phyloP scores from a whole-genome alignment of 2,113 vertebrate genomes.

The Anser brachyrhynchus region DNA sequence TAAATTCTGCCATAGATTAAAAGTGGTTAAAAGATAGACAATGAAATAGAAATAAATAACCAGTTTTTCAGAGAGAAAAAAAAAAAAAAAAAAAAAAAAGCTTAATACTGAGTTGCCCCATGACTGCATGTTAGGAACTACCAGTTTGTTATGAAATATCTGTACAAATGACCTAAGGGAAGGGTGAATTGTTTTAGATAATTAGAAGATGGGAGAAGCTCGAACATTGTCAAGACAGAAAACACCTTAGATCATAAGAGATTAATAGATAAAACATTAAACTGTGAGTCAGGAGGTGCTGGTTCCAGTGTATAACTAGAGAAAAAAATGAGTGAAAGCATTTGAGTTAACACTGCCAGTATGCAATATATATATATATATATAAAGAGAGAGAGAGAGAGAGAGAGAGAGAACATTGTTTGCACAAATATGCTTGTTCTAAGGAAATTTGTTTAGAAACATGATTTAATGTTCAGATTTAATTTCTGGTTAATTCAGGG shows the following conservation, averaged over 20 bases:
- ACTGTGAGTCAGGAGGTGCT: neutral
- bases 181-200: neutral
- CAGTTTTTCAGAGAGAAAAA: conserved; percentile 4
- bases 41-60: conserved; percentile 39
- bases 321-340: neutral
- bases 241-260: neutral
- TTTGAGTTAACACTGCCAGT: neutral
- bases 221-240: neutral
- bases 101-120: neutral
- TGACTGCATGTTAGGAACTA: neutral
- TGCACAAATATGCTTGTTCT: neutral
- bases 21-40: conserved; percentile 6
- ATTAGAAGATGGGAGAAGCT: neutral
- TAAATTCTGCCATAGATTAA: conserved; percentile 4
- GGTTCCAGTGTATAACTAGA: neutral
- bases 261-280: neutral
- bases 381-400: no score
- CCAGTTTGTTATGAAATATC: neutral
- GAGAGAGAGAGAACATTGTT: neutral
- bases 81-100: neutral
- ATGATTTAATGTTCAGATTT: neutral
- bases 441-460: neutral
- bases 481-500: neutral
- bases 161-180: neutral
- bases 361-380: no score